Conservation (phyloP, 2,797 vertebrate genomes). For the Labeo calbasu region DNA sequence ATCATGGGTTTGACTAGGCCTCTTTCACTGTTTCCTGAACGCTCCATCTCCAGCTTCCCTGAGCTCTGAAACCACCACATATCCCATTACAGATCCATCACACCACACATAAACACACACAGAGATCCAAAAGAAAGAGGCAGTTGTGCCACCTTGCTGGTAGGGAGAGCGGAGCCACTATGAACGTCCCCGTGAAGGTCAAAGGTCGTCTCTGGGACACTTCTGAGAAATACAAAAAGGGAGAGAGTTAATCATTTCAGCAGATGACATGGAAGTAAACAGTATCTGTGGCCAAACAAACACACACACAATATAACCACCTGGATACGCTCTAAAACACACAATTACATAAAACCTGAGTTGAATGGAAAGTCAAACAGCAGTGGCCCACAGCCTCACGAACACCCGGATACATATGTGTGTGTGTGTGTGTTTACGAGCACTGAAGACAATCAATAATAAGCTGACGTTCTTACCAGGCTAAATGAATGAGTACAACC, state of each 20-base stretch:
- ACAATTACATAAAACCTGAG: slow-evolving; percentile 28
- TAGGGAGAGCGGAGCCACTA: slow-evolving; percentile 84
- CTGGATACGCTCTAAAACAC: slow-evolving; percentile 17
- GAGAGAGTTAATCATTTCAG: not conserved
- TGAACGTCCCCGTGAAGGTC: slow-evolving; percentile 93
- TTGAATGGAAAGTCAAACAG: slow-evolving; percentile 35
- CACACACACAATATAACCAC: slow-evolving; percentile 6
- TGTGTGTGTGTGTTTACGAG: not conserved
- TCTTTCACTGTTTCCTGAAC: slow-evolving; percentile 76
- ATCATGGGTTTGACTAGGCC: slow-evolving; percentile 94
- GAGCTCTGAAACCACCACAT: slow-evolving; percentile 79
- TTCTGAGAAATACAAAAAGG: slow-evolving; percentile 68
- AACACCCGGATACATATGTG: not conserved
- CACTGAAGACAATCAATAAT: not conserved
- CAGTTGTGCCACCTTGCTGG: slow-evolving; percentile 86
- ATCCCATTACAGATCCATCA: not conserved
- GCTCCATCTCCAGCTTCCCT: slow-evolving; percentile 89
- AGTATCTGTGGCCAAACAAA: slow-evolving; percentile 8
- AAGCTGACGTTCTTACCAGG: slow-evolving; percentile 19
- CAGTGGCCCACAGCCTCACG: not conserved
- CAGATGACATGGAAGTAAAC: not conserved
- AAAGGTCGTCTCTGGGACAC: slow-evolving; percentile 92
- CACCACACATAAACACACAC: not conserved
- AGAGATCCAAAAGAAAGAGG: slow-evolving; percentile 70
- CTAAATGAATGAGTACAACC: slow-evolving; percentile 44